A percentile compares a stretch with the other conserved stretches of the same genome.
Evolutionary conservation across 2,888 invertebrate species (phyloP).

Genomic region (Acronicta aceris): DNA sequence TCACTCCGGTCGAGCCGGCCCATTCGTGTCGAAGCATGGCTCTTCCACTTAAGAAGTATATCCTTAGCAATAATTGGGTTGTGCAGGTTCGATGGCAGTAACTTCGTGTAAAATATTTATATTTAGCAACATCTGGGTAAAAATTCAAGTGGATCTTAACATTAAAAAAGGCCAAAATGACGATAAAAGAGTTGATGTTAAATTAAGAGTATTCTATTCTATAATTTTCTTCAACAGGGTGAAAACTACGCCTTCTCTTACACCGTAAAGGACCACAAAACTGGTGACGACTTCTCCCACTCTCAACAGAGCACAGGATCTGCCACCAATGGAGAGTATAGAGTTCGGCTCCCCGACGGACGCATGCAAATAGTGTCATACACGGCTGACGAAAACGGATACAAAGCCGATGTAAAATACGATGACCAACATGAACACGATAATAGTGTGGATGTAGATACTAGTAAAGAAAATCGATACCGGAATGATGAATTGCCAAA

Average conservation of each 20-base stretch:
- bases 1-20: too few species aligned
- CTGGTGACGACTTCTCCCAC: slow-evolving; percentile 92
- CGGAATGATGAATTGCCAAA: slow-evolving; percentile 28
- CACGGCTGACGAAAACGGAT: slow-evolving; percentile 91
- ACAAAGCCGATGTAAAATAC: slow-evolving; percentile 91
- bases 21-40: too few species aligned
- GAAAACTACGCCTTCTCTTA: slow-evolving; percentile 91
- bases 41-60: too few species aligned
- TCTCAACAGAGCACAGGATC: slow-evolving; percentile 90
- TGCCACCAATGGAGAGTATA: slow-evolving; percentile 91
- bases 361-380: slow-evolving; percentile 91
- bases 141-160: too few species aligned
- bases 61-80: too few species aligned
- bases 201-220: too few species aligned
- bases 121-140: too few species aligned
- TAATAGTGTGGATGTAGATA: slow-evolving; percentile 58
- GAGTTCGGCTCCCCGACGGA: slow-evolving; percentile 92
- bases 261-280: slow-evolving; percentile 89
- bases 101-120: too few species aligned
- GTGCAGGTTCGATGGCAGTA: too few species aligned
- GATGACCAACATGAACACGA: slow-evolving; percentile 75
- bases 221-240: slow-evolving; percentile 65
- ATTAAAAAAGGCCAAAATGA: too few species aligned
- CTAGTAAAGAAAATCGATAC: slow-evolving; percentile 36
- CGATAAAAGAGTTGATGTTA: too few species aligned